Conservation (phyloP, 2,888 invertebrate species). For the Zelleria hepariella region DNA sequence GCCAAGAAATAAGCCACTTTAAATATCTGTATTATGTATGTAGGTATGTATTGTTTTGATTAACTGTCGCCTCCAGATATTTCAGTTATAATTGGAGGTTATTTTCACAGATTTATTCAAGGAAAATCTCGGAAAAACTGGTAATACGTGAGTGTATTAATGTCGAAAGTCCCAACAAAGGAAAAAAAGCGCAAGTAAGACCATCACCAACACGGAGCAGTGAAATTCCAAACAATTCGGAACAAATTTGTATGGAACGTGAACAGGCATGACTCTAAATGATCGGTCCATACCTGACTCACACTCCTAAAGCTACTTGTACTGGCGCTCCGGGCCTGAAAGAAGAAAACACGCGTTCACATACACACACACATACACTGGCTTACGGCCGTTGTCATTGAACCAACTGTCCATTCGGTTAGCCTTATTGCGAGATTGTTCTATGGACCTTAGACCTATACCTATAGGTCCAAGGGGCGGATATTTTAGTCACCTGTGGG, state of each 20-base stretch:
- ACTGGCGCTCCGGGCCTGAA: constrained; percentile 90
- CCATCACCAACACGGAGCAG: not conserved
- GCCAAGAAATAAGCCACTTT: too few species aligned
- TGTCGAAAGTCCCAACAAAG: not conserved
- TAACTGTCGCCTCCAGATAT: too few species aligned
- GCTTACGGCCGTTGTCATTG: not conserved
- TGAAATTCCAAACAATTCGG: not conserved
- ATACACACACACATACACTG: constrained; percentile 64
- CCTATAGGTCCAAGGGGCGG: too few species aligned
- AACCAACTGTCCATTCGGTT: too few species aligned
- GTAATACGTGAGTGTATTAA: too few species aligned
- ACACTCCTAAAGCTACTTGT: constrained; percentile 92
- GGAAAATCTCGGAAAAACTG: not conserved
- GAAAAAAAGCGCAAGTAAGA: not conserved
- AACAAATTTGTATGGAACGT: not conserved
- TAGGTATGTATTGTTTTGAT: too few species aligned
- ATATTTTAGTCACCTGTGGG: too few species aligned
- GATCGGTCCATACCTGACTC: constrained; percentile 80
- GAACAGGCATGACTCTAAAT: constrained; percentile 10
- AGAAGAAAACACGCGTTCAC: constrained; percentile 71
- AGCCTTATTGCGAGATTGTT: too few species aligned
- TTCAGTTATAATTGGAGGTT: too few species aligned
- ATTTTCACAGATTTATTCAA: too few species aligned
- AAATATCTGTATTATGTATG: too few species aligned
- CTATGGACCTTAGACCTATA: too few species aligned